phyloP scores from a whole-genome alignment of 2,797 vertebrate genomes.

The Eidolon dupreanum region DNA sequence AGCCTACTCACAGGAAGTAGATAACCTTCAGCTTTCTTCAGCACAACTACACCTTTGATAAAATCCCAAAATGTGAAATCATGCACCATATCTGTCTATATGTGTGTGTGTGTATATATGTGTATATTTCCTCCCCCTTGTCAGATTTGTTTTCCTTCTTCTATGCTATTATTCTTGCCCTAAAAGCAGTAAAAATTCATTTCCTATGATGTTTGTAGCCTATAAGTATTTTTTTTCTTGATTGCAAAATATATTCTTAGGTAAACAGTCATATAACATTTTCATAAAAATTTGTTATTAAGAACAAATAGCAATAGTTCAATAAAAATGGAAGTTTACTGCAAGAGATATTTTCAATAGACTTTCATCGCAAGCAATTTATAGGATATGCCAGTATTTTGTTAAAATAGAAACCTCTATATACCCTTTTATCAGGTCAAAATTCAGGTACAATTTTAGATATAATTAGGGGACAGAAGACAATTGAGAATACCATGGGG shows the following conservation, averaged over 20 bases:
- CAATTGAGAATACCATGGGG: not conserved
- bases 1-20: not conserved
- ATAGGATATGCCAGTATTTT: not conserved
- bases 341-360: not conserved
- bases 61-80: not conserved
- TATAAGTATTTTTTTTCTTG: not conserved
- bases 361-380: not conserved
- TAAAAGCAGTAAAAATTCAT: not conserved
- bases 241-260: conserved; percentile 2
- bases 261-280: not conserved
- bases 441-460: not conserved
- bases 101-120: not conserved
- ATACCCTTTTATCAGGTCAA: not conserved
- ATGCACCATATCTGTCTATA: not conserved
- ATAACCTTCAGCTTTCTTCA: not conserved
- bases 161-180: not conserved
- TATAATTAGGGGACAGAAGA: not conserved
- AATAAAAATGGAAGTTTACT: not conserved
- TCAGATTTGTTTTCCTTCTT: not conserved
- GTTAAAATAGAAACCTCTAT: not conserved
- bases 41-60: not conserved
- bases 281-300: not conserved
- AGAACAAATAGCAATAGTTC: not conserved
- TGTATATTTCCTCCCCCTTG: not conserved
- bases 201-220: not conserved